These are phyloP conservation scores for Parauchenoglanis ngamensis DNA, from an alignment of 2,797 vertebrate genomes.

Conservation along the genomic window DNA sequence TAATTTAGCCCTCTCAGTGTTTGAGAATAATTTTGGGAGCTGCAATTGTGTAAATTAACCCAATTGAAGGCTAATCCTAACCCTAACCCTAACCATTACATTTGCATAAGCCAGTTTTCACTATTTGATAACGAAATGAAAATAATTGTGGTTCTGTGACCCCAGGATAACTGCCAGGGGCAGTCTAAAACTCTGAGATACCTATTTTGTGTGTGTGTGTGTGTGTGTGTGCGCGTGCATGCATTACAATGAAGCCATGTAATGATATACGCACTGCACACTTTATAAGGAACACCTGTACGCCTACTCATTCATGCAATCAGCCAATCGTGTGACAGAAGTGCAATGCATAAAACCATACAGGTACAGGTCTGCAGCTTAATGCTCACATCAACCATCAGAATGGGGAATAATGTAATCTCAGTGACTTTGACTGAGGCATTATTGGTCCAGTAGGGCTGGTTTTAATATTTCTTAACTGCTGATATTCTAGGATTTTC, in stretches of 20 bases:
- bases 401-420: background rate
- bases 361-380: background rate
- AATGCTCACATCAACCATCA: background rate
- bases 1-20: background rate
- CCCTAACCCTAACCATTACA: background rate
- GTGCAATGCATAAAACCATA: background rate
- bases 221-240: background rate
- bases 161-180: background rate
- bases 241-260: background rate
- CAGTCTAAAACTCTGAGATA: background rate
- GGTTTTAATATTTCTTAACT: background rate
- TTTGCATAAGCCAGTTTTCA: conserved; percentile 2
- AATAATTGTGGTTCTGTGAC: background rate
- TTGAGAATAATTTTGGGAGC: background rate
- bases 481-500: background rate
- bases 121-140: conserved; percentile 8
- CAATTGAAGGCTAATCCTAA: background rate
- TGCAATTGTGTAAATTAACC: conserved; percentile 2
- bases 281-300: background rate
- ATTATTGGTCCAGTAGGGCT: background rate
- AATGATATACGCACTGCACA: background rate
- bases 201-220: background rate
- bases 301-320: background rate
- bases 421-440: background rate
- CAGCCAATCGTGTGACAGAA: background rate